phyloP scores from a whole-genome alignment of 2,113 vertebrate species.

The Phalacrocorax aristotelis region DNA sequence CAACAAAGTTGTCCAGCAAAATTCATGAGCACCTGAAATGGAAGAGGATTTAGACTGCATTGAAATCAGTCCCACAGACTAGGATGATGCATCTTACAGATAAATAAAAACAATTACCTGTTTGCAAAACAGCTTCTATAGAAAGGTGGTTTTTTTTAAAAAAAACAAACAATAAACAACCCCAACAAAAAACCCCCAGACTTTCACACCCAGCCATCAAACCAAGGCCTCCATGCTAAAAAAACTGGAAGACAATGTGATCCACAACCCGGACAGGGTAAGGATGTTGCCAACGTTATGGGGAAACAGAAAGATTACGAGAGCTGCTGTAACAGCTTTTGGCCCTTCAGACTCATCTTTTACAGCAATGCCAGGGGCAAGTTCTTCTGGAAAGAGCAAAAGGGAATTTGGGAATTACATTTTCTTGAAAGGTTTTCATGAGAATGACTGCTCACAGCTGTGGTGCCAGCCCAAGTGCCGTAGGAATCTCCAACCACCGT shows the following conservation, averaged over 20 bases:
- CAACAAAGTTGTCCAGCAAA: not conserved
- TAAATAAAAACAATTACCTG: not conserved
- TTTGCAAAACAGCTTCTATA: not conserved
- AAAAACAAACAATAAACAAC: no score
- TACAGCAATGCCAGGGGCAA: not conserved
- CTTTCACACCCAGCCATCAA: not conserved
- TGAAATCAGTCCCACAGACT: not conserved
- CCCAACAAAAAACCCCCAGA: not conserved
- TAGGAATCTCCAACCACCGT: not conserved
- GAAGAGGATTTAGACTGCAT: not conserved
- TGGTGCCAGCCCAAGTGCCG: not conserved
- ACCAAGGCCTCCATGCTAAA: accelerated
- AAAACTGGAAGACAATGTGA: not conserved
- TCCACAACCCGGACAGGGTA: no score
- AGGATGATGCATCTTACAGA: not conserved
- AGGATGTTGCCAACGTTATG: not conserved
- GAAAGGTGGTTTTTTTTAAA: not conserved
- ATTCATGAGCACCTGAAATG: not conserved
- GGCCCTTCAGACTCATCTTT: not conserved
- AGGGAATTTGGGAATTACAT: not conserved
- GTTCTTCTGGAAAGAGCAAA: not conserved
- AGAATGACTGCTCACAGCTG: not conserved
- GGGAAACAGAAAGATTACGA: not conserved
- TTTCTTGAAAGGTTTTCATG: not conserved
- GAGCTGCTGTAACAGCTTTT: not conserved